A percentile compares a stretch with the other conserved stretches of the same genome.
Evolutionary conservation across 2,113 vertebrate species (phyloP).

Genomic region (Silurus asotus): DNA sequence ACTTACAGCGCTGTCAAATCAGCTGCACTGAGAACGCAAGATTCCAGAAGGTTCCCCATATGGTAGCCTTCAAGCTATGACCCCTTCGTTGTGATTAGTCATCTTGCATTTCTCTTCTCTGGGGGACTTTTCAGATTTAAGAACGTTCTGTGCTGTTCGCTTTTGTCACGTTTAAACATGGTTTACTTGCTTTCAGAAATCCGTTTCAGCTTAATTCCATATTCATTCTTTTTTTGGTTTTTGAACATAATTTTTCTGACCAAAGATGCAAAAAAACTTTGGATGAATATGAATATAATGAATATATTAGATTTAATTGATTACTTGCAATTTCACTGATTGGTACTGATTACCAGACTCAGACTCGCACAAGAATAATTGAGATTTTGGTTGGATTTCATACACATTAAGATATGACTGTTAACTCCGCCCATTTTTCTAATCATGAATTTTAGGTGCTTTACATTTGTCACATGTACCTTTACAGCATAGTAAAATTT

Average conservation of each 20-base stretch:
- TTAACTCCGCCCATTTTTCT: not conserved
- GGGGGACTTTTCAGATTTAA: not conserved
- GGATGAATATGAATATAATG: not conserved
- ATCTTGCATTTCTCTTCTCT: not conserved
- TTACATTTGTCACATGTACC: too few species aligned
- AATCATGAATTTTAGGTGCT: not conserved
- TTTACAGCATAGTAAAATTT: too few species aligned
- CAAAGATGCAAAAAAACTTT: not conserved
- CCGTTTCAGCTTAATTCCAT: not conserved
- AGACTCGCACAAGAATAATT: not conserved
- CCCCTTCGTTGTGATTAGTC: not conserved
- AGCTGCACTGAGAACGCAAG: not conserved
- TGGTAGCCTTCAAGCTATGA: conserved; percentile 8
- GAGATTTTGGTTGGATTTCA: not conserved
- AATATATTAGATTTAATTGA: not conserved
- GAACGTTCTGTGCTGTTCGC: not conserved
- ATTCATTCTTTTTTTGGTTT: not conserved
- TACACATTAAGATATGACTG: not conserved
- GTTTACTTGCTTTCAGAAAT: not conserved
- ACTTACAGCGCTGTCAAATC: conserved; percentile 34
- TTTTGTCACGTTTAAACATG: not conserved
- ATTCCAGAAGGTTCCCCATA: conserved; percentile 15
- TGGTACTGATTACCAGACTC: not conserved
- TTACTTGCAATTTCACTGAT: not conserved
- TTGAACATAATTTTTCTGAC: not conserved